Evolutionary conservation across 1,140 invertebrate species (phyloP), one percentile per base, ranked within the genome.

Genomic region (Heliconius hermathena): DNA sequence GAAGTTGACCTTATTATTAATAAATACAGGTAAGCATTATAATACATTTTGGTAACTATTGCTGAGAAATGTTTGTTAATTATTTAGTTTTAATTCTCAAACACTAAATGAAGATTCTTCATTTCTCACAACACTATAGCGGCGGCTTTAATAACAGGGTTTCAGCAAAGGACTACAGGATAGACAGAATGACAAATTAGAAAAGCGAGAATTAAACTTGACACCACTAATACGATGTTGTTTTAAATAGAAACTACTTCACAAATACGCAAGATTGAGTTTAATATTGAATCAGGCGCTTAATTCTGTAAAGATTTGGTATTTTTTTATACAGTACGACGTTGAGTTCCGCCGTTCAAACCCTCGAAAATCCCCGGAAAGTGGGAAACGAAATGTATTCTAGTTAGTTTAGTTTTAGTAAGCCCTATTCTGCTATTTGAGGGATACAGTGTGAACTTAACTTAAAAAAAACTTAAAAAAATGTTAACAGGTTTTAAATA

Each of bases 181-280:
- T 1, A 5, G 26, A 4, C 13, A 66, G 13, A 66, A 11, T 66
- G 60, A 66, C 60, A 66, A 66, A 66, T n/a, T 26, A 26, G 26
- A 29, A 29, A 29, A 11, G 11, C 4, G 8, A 29, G 26, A 26
- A 29, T 4, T 66, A 66, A 66, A 26, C 60, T 29, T 11, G 60
- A 29, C 8, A n/a, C 22, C 0, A 16, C 60, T 22, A 66, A 26
- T 29, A 26, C 1, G 13, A 16, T 16, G n/a, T 29, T 29, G 60
- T 11, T 66, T 29, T 66, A 26, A 66, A 29, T 66, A 66, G 26
- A 66, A 66, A 66, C 26, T 66, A 66, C 26, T 66, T 66, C 60
- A 29, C 60, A 66, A 66, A 29, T 66, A 22, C 9, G 11, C 60
- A 66, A 29, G 22, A 66, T 29, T 66, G 22, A 66, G 11, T 13